Conservation (phyloP, 2,113 vertebrate species). For the Sialia sialis region DNA sequence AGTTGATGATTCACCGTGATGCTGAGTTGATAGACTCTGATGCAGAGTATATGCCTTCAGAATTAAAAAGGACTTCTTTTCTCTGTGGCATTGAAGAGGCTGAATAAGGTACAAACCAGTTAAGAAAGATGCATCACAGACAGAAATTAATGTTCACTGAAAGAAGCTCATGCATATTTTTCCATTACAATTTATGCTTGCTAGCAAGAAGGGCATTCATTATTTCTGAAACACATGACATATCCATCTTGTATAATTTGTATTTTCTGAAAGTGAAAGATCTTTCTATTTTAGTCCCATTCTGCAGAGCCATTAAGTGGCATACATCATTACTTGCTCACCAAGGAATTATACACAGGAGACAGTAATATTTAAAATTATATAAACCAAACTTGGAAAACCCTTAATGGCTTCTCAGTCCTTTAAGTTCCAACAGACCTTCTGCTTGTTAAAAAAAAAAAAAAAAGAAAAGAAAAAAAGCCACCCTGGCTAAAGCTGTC, state of each 20-base stretch:
- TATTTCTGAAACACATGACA: background rate
- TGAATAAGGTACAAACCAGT: background rate
- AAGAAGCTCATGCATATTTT: background rate
- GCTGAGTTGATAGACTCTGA: background rate
- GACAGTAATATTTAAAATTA: background rate
- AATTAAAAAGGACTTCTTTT: background rate
- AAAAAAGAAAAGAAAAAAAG: background rate
- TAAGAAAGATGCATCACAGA: background rate
- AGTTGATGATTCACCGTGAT: background rate
- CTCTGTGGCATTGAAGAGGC: background rate
- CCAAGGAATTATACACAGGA: background rate
- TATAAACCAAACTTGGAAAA: background rate
- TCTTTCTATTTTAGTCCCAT: background rate
- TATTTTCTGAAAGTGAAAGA: background rate
- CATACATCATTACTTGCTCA: slow-evolving; percentile 9
- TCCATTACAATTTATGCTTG: background rate
- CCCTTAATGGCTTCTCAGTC: background rate
- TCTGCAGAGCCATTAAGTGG: background rate
- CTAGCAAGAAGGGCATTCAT: background rate
- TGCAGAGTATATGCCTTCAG: background rate
- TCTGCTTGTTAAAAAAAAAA: background rate
- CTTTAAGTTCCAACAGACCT: background rate
- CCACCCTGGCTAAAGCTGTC: background rate
- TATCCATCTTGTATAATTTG: background rate
- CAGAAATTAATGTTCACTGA: background rate